Conservation (phyloP, 2,113 vertebrate species). For the Otolemur garnettii region DNA sequence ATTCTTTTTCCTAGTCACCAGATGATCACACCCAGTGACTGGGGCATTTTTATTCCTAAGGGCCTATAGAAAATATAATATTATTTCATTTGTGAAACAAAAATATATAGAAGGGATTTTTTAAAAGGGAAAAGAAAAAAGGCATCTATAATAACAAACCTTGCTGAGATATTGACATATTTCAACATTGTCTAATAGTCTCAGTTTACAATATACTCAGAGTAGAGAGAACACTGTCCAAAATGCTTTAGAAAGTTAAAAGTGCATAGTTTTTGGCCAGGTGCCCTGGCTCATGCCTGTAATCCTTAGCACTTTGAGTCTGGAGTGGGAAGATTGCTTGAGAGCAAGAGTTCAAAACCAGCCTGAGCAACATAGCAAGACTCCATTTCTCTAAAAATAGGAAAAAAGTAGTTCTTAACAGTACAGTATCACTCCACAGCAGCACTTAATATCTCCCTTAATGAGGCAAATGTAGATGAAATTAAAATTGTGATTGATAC, state of each 20-base stretch:
- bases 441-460: not conserved
- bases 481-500: not conserved
- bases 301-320: no score
- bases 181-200: not conserved
- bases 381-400: no score
- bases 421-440: not conserved
- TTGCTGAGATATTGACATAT: not conserved
- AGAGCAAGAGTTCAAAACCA: no score
- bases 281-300: no score
- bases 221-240: not conserved
- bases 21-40: not conserved
- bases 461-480: not conserved
- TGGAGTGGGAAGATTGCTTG: no score
- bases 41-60: not conserved
- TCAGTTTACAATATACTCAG: not conserved
- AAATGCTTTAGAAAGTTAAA: not conserved
- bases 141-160: no score
- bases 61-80: not conserved
- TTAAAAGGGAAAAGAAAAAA: not conserved
- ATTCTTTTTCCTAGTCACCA: not conserved
- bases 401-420: not conserved
- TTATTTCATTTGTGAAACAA: conserved; percentile 3
- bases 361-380: no score
- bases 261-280: not conserved
- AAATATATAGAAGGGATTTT: not conserved